phyloP scores from a whole-genome alignment of 2,888 invertebrate species.

The Eilema caniola region DNA sequence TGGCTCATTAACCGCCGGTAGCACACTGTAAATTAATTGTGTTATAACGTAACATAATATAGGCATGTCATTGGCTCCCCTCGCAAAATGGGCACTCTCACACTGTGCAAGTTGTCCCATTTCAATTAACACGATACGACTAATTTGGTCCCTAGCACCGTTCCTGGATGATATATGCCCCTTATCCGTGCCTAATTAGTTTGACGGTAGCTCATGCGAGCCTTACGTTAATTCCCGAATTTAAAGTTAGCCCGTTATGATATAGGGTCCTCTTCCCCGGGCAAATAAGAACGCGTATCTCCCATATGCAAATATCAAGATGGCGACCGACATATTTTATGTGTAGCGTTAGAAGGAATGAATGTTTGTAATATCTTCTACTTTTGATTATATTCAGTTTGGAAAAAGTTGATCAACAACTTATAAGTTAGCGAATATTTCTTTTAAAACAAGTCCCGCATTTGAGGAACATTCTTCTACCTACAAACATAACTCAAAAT shows the following conservation, averaged over 20 bases:
- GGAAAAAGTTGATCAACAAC: background rate
- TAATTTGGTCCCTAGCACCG: conserved; percentile 51
- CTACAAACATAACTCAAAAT: background rate
- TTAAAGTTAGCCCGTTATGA: conserved; percentile 41
- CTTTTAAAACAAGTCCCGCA: background rate
- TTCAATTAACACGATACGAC: conserved; percentile 53
- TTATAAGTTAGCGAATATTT: background rate
- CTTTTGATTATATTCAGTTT: background rate
- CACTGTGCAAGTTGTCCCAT: conserved; percentile 49
- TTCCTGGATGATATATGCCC: conserved; percentile 52
- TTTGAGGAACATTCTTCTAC: background rate
- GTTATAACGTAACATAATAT: conserved; percentile 49
- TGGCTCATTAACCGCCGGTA: conserved; percentile 48
- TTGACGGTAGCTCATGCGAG: conserved; percentile 49
- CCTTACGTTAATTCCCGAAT: conserved; percentile 51
- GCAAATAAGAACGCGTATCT: conserved; percentile 12
- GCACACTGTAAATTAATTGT: conserved; percentile 52
- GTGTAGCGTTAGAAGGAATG: background rate
- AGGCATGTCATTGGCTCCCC: conserved; percentile 49
- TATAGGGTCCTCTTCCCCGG: conserved; percentile 26
- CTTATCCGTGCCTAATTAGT: conserved; percentile 57
- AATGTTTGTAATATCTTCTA: background rate
- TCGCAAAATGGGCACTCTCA: conserved; percentile 43
- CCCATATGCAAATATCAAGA: background rate
- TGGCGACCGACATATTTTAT: background rate